Conservation (phyloP, 2,113 vertebrate genomes). For the Notarius lentiginosus region DNA sequence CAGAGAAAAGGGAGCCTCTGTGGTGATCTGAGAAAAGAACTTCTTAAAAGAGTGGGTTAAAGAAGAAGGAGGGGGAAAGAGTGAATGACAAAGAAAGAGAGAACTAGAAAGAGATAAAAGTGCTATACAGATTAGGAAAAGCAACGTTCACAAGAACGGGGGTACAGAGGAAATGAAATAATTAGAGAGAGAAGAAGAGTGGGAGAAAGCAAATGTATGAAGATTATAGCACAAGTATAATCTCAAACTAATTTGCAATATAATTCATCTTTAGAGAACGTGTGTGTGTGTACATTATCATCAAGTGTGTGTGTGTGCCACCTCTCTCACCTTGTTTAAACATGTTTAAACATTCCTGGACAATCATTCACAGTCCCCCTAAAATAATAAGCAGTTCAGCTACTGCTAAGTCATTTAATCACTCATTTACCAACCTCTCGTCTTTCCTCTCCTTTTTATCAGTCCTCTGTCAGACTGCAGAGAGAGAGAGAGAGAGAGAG, state of each 20-base stretch:
- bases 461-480: slow-evolving; percentile 41
- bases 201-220: slow-evolving; percentile 16
- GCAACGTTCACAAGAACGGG: neutral
- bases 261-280: neutral
- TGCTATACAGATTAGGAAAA: neutral
- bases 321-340: neutral
- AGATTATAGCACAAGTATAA: neutral
- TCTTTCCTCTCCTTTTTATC: slow-evolving; percentile 45
- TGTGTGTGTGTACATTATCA: neutral
- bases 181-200: neutral
- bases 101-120: slow-evolving; percentile 6
- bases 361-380: slow-evolving; percentile 30
- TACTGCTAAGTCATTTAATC: slow-evolving; percentile 42
- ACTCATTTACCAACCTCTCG: slow-evolving; percentile 29
- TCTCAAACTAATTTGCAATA: slow-evolving; percentile 20
- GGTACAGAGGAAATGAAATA: neutral
- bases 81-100: neutral
- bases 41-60: neutral
- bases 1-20: neutral
- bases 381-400: slow-evolving; percentile 47
- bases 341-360: slow-evolving; percentile 40
- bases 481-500: slow-evolving; percentile 17
- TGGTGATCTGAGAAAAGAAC: neutral
- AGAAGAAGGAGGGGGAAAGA: neutral
- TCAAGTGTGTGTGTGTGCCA: neutral